Evolutionary conservation across 2,797 vertebrate species (phyloP), one percentile per base, ranked within the genome.

Genomic region (Heteromormyrus szaboi): DNA sequence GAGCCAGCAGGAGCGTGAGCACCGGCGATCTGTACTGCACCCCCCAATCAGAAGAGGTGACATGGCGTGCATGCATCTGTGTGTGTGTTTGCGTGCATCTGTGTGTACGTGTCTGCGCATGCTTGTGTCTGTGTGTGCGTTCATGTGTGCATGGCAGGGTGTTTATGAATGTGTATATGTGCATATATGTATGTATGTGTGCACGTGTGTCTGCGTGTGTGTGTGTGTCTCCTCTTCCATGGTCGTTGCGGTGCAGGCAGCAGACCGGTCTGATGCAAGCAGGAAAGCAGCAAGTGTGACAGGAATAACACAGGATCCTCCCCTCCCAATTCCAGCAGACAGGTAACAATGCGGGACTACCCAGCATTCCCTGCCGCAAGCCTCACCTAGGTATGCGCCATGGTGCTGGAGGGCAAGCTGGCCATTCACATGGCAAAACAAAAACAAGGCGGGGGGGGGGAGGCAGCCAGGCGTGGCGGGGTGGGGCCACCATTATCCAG

Each of bases 321-420:
- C 72, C 53, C 76, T 53, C 68, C 56, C 68, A 81, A 79, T 81
- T 88, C 46, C 62, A 85, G 79, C 85, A 14, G 48, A 50, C 29
- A 0, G 14, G 84, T 2, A 56, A 86, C 84, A 86, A 86, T 86
- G 25, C 6, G 4, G 25, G 84, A 56, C 22, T 86, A 56, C 84
- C 51, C 48, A 83, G 50, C 50, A 54, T 14, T 19, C n/a, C 5
- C 51, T 86, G n/a, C 50, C 4, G 0, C 50, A 6, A 88, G 76
- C n/a, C 50, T 83, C 29, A 37, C 84, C 56, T 86, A 88, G 65
- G 22, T 88, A 89, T 88, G 51, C 79, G 17, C 25, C 51, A 68
- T 68, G 88, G 50, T 83, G 90, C 85, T 54, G 79, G 88, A 88
- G 48, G 84, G 79, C 79, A 83, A 33, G 41, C 2, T 12, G 7